phyloP scores from a whole-genome alignment of 2,113 vertebrate genomes.

The Protobothrops mucrosquamatus region DNA sequence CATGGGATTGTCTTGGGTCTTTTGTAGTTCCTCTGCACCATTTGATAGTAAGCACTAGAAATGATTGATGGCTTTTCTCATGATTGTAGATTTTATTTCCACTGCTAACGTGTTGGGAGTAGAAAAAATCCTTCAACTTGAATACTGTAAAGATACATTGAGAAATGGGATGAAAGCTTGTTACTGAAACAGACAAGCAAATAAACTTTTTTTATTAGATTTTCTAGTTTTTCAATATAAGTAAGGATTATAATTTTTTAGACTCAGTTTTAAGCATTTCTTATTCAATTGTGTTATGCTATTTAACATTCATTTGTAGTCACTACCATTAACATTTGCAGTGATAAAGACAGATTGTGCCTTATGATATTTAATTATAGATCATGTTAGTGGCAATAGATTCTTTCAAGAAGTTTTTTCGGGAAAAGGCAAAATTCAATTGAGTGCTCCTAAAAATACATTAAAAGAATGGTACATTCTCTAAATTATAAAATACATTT shows the following conservation, averaged over 20 bases:
- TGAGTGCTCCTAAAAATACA: not conserved
- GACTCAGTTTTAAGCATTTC: constrained; percentile 9
- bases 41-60: not conserved
- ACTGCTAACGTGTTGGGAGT: not conserved
- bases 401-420: not conserved
- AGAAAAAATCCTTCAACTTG: not conserved
- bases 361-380: constrained; percentile 11
- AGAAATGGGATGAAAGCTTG: not conserved
- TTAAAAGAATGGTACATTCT: not conserved
- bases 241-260: not conserved
- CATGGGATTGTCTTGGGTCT: not conserved
- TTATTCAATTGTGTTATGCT: constrained; percentile 6
- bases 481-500: not conserved
- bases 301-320: constrained; percentile 2
- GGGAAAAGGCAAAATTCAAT: not conserved
- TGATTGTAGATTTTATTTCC: not conserved
- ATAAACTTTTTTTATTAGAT: not conserved
- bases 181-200: not conserved
- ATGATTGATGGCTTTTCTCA: not conserved
- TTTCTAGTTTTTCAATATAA: not conserved
- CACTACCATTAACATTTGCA: constrained; percentile 30
- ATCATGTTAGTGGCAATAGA: constrained; percentile 2
- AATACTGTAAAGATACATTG: not conserved
- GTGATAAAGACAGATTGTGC: constrained; percentile 21
- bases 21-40: not conserved